A percentile compares a stretch with the other conserved stretches of the same genome.
Conservation (phyloP, 2,113 vertebrate genomes). For the Macrotis lagotis region DNA sequence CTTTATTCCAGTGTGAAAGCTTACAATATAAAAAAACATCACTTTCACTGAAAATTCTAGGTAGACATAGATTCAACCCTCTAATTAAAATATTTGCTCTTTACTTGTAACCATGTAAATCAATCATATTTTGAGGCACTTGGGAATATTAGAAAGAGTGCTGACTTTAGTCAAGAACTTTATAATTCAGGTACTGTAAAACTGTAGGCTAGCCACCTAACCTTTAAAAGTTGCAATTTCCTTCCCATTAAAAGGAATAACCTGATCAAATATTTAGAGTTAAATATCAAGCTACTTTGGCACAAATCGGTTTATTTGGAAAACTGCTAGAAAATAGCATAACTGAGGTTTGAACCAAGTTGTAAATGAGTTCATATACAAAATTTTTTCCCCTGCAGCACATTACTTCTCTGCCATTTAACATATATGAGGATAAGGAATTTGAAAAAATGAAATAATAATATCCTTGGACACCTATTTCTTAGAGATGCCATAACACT, state of each 20-base stretch:
- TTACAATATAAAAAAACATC: not conserved
- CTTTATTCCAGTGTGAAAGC: not conserved
- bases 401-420: not conserved
- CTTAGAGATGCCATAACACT: not conserved
- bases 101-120: not conserved
- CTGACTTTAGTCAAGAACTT: not conserved
- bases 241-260: not conserved
- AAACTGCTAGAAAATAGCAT: not conserved
- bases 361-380: not conserved
- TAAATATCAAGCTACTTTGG: not conserved
- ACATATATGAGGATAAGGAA: not conserved
- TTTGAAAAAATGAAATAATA: not conserved
- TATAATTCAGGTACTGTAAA: not conserved
- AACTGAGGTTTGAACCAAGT: not conserved
- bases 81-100: not conserved
- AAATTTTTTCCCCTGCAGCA: not conserved
- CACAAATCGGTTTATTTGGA: not conserved
- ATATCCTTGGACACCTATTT: not conserved
- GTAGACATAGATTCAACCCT: not conserved
- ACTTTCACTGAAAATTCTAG: not conserved
- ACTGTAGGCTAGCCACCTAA: not conserved
- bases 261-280: not conserved
- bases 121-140: not conserved
- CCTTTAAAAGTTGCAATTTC: not conserved
- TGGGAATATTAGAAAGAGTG: not conserved